Percentiles rank a stretch among this genome's conserved stretches.
Evolutionary conservation across 2,113 vertebrate genomes (phyloP).

Genomic region (Cheirogaleus medius): DNA sequence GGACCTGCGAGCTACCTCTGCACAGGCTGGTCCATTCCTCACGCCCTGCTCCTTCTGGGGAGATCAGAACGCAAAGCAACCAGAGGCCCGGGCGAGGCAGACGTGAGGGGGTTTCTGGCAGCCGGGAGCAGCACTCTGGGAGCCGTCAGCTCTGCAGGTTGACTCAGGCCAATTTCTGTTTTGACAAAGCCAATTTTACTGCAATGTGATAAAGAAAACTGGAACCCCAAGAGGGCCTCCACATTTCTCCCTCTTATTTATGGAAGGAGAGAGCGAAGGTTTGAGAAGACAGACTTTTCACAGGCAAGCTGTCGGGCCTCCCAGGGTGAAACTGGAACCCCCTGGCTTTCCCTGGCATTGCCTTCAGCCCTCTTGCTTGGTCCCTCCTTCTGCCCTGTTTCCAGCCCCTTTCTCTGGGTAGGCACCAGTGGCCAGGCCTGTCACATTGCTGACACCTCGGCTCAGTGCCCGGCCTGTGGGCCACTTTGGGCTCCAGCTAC

Average conservation of each 20-base stretch:
- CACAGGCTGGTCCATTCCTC: not conserved
- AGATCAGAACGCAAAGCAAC: not conserved
- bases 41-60: not conserved
- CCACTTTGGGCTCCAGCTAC: constrained; percentile 50
- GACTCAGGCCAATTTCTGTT: not conserved
- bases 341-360: constrained; percentile 16
- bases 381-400: not conserved
- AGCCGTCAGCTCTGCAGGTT: not conserved
- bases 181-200: not conserved
- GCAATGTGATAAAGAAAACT: not conserved
- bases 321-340: not conserved
- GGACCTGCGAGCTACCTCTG: not conserved
- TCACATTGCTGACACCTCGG: not conserved
- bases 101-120: not conserved
- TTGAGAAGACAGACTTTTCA: not conserved
- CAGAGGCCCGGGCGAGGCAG: not conserved
- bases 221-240: not conserved
- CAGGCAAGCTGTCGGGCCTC: not conserved
- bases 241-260: not conserved
- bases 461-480: not conserved
- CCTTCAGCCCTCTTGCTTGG: not conserved
- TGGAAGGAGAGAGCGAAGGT: not conserved
- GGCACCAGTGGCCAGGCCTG: not conserved
- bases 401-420: not conserved
- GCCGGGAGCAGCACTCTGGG: not conserved